Conservation (phyloP, 1,140 invertebrate genomes). For the Chymomyza costata region DNA sequence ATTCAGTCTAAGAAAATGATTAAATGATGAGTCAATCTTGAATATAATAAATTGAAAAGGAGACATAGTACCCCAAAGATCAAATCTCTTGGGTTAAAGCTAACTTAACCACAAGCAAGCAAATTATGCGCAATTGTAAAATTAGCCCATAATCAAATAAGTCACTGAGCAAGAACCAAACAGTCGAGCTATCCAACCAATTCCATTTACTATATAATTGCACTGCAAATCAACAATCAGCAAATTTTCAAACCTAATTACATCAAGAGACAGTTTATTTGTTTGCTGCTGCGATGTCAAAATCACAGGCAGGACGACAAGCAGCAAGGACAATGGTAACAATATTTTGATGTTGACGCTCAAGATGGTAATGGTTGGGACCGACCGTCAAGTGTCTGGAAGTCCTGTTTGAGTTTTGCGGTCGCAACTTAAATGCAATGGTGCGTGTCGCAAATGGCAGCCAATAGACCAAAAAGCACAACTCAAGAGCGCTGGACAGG, state of each 20-base stretch:
- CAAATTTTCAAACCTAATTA: slow-evolving; percentile 67
- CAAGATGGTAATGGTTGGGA: too few relatives aligned
- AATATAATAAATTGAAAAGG: too few relatives aligned
- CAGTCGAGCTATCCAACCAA: slow-evolving; percentile 70
- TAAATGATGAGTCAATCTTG: too few relatives aligned
- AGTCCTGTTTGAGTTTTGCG: slow-evolving; percentile 25
- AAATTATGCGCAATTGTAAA: slow-evolving; percentile 10
- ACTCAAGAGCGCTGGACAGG: slow-evolving; percentile 51
- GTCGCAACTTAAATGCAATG: slow-evolving; percentile 46
- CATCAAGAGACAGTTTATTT: slow-evolving; percentile 32
- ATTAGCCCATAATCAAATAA: slow-evolving; percentile 68
- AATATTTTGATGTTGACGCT: too few relatives aligned
- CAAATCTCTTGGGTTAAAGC: too few relatives aligned
- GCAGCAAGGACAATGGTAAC: too few relatives aligned
- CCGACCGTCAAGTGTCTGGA: slow-evolving; percentile 10
- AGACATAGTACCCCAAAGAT: too few relatives aligned
- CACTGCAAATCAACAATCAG: slow-evolving; percentile 50
- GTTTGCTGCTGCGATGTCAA: slow-evolving; percentile 33
- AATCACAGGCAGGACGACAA: slow-evolving; percentile 31
- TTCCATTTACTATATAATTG: slow-evolving; percentile 31
- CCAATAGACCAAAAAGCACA: slow-evolving; percentile 68
- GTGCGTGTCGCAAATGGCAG: slow-evolving; percentile 54
- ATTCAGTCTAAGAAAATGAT: too few relatives aligned
- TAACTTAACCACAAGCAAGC: too few relatives aligned
- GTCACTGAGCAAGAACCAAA: slow-evolving; percentile 61